A percentile compares a stretch with the other conserved stretches of the same genome.
These are phyloP conservation scores for Myotis lucifugus DNA, from an alignment of 2,113 vertebrate genomes.

Conservation along the genomic window DNA sequence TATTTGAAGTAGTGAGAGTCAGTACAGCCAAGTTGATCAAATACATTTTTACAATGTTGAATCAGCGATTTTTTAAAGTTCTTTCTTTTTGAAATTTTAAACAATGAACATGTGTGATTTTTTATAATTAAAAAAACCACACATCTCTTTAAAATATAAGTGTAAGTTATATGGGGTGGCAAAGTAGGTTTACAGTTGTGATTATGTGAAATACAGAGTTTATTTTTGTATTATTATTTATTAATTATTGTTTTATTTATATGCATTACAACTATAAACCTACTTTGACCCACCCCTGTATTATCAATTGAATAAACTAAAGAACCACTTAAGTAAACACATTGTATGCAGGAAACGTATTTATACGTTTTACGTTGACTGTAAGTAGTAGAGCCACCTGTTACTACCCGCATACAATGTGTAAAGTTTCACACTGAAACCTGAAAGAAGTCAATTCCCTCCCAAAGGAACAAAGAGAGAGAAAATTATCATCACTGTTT, in stretches of 20 bases:
- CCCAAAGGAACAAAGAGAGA: background rate
- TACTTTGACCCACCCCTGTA: background rate
- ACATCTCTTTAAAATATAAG: background rate
- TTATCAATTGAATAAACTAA: background rate
- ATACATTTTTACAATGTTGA: background rate
- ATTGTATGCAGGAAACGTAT: too few species aligned
- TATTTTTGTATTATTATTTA: too few species aligned
- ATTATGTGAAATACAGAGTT: too few species aligned
- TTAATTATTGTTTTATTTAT: background rate
- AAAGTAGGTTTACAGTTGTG: too few species aligned
- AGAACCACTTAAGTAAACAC: background rate
- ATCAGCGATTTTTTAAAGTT: background rate
- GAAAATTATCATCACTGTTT: background rate
- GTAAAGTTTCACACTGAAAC: slow-evolving; percentile 23
- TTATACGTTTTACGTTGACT: too few species aligned
- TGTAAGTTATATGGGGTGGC: background rate
- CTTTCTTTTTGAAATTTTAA: background rate
- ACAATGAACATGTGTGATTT: background rate
- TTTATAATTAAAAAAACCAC: background rate
- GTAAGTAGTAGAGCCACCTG: too few species aligned
- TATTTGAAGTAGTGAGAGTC: background rate
- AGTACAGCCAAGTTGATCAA: background rate
- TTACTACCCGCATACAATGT: too few species aligned
- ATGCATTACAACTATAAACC: background rate
- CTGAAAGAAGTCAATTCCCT: background rate